These are phyloP conservation scores for Diadema setosum DNA, from an alignment of 35 echinoderm and acorn worm genomes.

Conservation along the genomic window DNA sequence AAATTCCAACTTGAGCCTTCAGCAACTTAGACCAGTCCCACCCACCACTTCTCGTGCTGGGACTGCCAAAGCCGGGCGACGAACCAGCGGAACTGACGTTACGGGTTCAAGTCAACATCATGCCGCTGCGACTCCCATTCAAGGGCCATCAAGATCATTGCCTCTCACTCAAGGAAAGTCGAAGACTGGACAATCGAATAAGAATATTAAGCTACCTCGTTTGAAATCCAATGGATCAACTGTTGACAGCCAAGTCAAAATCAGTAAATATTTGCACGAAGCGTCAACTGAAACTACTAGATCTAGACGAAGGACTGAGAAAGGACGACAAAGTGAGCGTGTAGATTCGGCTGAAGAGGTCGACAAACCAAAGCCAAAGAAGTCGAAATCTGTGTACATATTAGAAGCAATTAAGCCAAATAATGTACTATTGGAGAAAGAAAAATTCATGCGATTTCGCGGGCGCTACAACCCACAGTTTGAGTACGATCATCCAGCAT, in stretches of 20 bases:
- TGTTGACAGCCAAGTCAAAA: not conserved
- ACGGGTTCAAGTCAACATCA: not conserved
- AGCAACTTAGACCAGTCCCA: not conserved
- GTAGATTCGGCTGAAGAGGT: not conserved
- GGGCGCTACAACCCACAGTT: constrained; percentile 69
- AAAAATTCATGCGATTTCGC: constrained; percentile 55
- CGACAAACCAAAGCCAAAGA: not conserved
- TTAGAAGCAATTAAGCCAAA: constrained; percentile 67
- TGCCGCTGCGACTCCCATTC: not conserved
- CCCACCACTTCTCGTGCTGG: not conserved
- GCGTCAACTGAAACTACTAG: not conserved
- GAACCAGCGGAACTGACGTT: not conserved
- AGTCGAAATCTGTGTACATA: constrained; percentile 45
- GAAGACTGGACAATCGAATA: too few species aligned
- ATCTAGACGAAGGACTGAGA: not conserved
- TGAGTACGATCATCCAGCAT: constrained; percentile 56
- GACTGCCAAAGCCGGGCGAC: too few species aligned
- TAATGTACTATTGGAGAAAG: constrained; percentile 73
- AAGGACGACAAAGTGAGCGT: not conserved
- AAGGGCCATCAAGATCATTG: not conserved
- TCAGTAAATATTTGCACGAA: not conserved
- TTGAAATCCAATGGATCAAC: not conserved
- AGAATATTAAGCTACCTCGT: too few species aligned
- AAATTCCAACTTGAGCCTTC: not conserved
- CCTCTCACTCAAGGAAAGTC: not conserved